These are phyloP conservation scores for Lates japonicus DNA, from an alignment of 2,797 vertebrate species.

Conservation along the genomic window DNA sequence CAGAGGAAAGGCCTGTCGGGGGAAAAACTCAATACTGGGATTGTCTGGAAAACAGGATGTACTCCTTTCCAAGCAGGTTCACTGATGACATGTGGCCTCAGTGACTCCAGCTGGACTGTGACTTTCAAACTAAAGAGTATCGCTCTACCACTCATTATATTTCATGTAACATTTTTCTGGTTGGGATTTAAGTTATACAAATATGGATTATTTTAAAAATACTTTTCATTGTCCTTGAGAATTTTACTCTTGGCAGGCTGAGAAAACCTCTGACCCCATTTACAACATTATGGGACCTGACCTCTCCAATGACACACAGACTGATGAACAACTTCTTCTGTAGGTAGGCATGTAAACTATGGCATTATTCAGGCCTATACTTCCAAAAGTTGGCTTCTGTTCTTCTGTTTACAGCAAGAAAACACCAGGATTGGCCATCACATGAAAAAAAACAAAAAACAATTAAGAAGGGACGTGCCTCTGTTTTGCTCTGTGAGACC, in stretches of 20 bases:
- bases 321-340: not conserved
- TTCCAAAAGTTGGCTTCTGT: not conserved
- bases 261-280: constrained; percentile 9
- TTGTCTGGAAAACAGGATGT: constrained; percentile 66
- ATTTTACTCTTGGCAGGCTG: not conserved
- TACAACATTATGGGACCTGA: constrained; percentile 11
- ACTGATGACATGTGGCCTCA: constrained; percentile 41
- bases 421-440: not conserved
- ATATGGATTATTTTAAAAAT: constrained; percentile 25
- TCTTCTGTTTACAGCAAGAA: constrained; percentile 8
- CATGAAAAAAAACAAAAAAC: not conserved
- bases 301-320: not conserved
- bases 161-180: constrained; percentile 11
- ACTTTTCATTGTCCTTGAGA: constrained; percentile 1
- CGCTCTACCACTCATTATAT: constrained; percentile 14
- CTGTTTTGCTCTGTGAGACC: not conserved
- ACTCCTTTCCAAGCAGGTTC: constrained; percentile 44
- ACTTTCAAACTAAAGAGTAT: not conserved
- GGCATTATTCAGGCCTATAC: not conserved
- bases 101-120: constrained; percentile 40
- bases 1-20: constrained; percentile 57
- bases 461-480: not conserved
- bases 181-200: constrained; percentile 21
- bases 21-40: constrained; percentile 66
- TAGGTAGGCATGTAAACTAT: not conserved